These are phyloP conservation scores for Megamerina dolium DNA, from an alignment of 2,888 invertebrate genomes.

Conservation along the genomic window DNA sequence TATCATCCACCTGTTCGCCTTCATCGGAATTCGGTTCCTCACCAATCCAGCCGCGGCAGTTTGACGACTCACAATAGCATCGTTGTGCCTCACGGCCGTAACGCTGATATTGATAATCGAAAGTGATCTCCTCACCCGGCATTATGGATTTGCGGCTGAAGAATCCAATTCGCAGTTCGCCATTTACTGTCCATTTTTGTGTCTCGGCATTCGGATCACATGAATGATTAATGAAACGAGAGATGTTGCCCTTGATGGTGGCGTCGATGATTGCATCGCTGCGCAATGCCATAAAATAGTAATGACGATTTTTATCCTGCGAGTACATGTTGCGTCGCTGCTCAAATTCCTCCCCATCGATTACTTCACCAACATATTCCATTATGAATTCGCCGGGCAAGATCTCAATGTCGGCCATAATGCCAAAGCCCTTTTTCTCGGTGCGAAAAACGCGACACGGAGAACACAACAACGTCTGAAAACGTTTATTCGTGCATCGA, in stretches of 20 bases:
- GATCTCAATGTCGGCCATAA: constrained; percentile 54
- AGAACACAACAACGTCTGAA: constrained; percentile 82
- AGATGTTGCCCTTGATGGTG: constrained; percentile 90
- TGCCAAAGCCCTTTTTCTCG: constrained; percentile 91
- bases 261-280: constrained; percentile 95
- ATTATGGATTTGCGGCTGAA: constrained; percentile 80
- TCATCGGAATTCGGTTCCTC: constrained; percentile 72
- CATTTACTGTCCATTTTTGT: constrained; percentile 94
- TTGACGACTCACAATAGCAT: constrained; percentile 85
- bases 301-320: constrained; percentile 82
- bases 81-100: constrained; percentile 95
- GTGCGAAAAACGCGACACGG: constrained; percentile 83
- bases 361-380: constrained; percentile 98
- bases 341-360: constrained; percentile 85
- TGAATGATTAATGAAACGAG: constrained; percentile 97
- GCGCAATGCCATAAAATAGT: constrained; percentile 96
- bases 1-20: constrained; percentile 51
- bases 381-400: constrained; percentile 80
- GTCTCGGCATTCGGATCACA: constrained; percentile 99
- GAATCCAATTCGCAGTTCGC: constrained; percentile 92
- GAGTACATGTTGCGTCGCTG: constrained; percentile 83
- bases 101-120: constrained; percentile 96
- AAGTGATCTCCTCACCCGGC: constrained; percentile 92
- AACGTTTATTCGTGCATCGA: constrained; percentile 89
- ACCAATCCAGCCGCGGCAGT: constrained; percentile 94